Conservation (phyloP, 1,140 invertebrate species). For the Eufriesea mexicana region DNA sequence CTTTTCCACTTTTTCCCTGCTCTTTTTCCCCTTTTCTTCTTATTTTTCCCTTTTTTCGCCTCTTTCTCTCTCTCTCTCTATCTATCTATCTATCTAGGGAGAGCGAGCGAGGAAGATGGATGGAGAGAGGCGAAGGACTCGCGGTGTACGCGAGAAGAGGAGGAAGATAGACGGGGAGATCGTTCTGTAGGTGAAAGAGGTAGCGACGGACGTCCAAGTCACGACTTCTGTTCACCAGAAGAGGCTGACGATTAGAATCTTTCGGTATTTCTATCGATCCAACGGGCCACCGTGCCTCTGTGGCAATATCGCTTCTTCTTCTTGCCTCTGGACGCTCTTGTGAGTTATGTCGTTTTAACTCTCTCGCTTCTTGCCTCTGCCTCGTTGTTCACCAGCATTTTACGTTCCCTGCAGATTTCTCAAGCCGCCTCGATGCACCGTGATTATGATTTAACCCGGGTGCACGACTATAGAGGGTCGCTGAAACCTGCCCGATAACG, state of each 20-base stretch:
- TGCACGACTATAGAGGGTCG: not conserved
- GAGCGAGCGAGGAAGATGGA: too few relatives aligned
- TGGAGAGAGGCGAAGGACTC: not conserved
- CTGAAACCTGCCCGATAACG: not conserved
- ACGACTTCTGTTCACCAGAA: slow-evolving; percentile 67
- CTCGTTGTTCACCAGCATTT: not conserved
- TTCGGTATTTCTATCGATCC: slow-evolving; percentile 46
- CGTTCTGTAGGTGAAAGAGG: slow-evolving; percentile 37
- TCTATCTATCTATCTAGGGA: not conserved
- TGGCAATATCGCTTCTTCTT: slow-evolving; percentile 5
- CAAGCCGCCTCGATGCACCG: not conserved
- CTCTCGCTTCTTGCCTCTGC: not conserved
- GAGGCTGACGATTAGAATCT: slow-evolving; percentile 62
- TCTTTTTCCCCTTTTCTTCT: not conserved
- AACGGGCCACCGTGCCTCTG: slow-evolving; percentile 11
- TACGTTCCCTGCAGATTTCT: slow-evolving; percentile 5
- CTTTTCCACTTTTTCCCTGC: not conserved
- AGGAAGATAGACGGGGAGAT: not conserved
- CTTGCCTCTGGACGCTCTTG: not conserved
- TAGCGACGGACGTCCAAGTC: slow-evolving; percentile 55
- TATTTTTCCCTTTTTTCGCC: not conserved
- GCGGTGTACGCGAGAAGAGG: slow-evolving; percentile 14
- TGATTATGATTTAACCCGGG: slow-evolving; percentile 34
- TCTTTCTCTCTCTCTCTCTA: too few relatives aligned
- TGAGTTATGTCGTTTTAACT: slow-evolving; percentile 21